Evolutionary conservation across 2,113 vertebrate genomes (phyloP).

Genomic region (Stercorarius parasiticus): DNA sequence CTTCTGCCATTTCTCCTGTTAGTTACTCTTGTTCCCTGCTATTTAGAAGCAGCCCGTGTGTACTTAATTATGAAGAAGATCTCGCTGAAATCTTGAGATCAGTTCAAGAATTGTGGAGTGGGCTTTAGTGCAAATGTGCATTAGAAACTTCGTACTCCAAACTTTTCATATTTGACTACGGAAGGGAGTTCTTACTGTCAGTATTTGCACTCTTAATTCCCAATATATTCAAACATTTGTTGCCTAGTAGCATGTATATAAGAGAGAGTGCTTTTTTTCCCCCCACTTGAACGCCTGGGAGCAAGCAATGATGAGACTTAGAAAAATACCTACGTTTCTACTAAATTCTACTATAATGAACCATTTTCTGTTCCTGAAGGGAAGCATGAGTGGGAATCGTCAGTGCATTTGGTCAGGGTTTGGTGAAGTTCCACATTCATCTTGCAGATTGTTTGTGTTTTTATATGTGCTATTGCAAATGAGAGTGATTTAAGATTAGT

Average conservation of each 20-base stretch:
- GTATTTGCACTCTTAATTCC: background rate
- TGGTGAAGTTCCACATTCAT: background rate
- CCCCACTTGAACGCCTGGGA: accelerated
- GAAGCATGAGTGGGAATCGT: background rate
- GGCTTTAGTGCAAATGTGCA: background rate
- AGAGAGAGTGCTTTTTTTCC: background rate
- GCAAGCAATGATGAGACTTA: background rate
- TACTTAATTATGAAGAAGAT: background rate
- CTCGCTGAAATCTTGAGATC: background rate
- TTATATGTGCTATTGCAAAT: background rate
- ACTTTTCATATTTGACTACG: background rate
- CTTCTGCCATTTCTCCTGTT: background rate
- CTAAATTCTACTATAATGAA: background rate
- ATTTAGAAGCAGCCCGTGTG: background rate
- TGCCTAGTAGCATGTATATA: background rate
- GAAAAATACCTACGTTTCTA: background rate
- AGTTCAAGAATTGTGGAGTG: background rate
- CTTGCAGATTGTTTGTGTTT: background rate
- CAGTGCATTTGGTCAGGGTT: background rate
- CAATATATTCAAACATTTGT: background rate
- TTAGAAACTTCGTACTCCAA: background rate
- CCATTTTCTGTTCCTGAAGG: background rate
- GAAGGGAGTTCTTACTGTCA: background rate
- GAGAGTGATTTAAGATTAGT: background rate
- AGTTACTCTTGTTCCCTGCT: background rate